Evolutionary conservation across 2,888 invertebrate genomes (phyloP), one percentile per base, ranked within the genome.

Genomic region (Drosophila greeni): DNA sequence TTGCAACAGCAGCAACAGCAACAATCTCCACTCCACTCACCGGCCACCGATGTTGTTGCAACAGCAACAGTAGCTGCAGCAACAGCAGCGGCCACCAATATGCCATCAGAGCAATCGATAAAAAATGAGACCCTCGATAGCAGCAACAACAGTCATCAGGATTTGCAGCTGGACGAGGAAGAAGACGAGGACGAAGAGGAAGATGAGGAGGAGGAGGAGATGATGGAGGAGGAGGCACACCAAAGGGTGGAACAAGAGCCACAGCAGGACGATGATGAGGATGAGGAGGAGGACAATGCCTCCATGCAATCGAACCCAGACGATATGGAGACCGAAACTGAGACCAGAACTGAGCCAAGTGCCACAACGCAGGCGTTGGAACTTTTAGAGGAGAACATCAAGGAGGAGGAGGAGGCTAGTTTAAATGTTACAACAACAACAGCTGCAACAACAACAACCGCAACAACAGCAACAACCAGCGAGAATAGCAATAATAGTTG

Each of bases 11-110:
- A 78, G 48, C 77, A 81, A 37, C 69, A 61, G 20, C 81, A 79
- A 60, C 86, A 86, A 66, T 86, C 86, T 53, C 86, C 86, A 5
- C 72, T 85, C 71, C 86, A 86, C 55, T 86, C 86, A 29, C 86
- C 86, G 37, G 55, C 37, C 36, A 37, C n/a, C 5, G 55, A 56
- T 9, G 55, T 52, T 16, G 55, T 37, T n/a, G 66, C 75, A 58
- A 47, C 59, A n/a, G 40, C 64, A 60, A 31, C 70, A 56, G 39
- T 16, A 37, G 5, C 37, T 18, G 33, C 40, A 23, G 14, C 40
- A 72, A 57, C 45, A 73, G 68, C 48, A 73, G 67, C 54, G 47
- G 33, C 59, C 42, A 11, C 47, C 26, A 43, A 16, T 43, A 26
- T 43, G 43, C 43, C 45, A 5, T 31, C 14, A 1, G 45, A 34